Percentiles rank a stretch among this genome's conserved stretches.
Evolutionary conservation across 2,113 vertebrate species (phyloP).

Genomic region (Fregetta grallaria): DNA sequence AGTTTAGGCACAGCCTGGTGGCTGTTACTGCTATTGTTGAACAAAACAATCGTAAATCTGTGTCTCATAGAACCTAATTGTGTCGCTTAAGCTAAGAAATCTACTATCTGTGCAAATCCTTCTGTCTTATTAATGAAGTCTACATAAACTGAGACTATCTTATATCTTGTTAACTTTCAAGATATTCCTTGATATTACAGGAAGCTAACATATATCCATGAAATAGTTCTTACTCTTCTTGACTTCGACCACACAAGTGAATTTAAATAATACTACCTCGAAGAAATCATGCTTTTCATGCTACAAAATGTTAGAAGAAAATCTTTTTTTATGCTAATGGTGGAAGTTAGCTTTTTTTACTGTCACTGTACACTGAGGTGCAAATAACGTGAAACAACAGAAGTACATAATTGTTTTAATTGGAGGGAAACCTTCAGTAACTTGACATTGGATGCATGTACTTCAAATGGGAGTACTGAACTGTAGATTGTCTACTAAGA

Average conservation of each 20-base stretch:
- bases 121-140: not conserved
- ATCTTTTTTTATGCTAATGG: not conserved
- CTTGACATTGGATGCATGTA: not conserved
- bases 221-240: not conserved
- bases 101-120: not conserved
- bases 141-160: not conserved
- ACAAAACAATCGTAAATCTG: not conserved
- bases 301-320: not conserved
- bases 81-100: not conserved
- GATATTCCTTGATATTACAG: not conserved
- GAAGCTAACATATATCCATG: rapidly evolving
- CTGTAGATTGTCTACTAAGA: not conserved
- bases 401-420: not conserved
- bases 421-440: not conserved
- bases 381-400: not conserved
- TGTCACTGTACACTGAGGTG: not conserved
- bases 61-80: too few relatives aligned
- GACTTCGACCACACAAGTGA: too few relatives aligned
- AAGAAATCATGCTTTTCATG: not conserved
- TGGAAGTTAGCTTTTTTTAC: not conserved
- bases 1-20: not conserved
- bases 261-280: not conserved
- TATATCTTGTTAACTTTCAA: not conserved
- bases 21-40: not conserved
- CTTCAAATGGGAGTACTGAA: not conserved